A percentile compares a stretch with the other conserved stretches of the same genome.
These are phyloP conservation scores for Capitulum mitella DNA, from an alignment of 2,888 invertebrate genomes.

Conservation along the genomic window DNA sequence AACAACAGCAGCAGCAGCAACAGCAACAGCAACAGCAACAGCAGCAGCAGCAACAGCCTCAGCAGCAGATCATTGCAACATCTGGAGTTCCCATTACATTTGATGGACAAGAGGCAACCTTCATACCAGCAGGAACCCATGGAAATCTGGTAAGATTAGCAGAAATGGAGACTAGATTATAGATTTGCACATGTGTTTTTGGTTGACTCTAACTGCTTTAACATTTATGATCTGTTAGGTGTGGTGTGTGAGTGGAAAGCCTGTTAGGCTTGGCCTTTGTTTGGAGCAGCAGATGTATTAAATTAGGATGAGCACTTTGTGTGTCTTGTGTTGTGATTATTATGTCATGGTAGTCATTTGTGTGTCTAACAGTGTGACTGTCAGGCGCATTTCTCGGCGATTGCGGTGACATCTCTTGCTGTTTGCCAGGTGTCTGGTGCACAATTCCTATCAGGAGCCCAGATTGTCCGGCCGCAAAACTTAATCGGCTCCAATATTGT, in stretches of 20 bases:
- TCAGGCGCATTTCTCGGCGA: too few species aligned
- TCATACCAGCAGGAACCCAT: constrained; percentile 63
- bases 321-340: too few species aligned
- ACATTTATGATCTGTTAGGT: too few species aligned
- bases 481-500: constrained; percentile 55
- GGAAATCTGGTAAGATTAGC: neutral
- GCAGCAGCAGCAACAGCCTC: neutral
- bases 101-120: constrained; percentile 85
- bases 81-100: constrained; percentile 54
- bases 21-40: neutral
- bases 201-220: neutral
- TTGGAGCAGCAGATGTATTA: too few species aligned
- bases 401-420: too few species aligned
- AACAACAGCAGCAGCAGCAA: neutral
- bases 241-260: too few species aligned
- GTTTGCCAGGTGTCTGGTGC: neutral
- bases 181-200: neutral
- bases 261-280: too few species aligned
- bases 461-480: neutral
- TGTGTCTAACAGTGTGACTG: too few species aligned
- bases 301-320: too few species aligned
- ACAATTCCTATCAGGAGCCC: neutral
- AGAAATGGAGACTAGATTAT: neutral
- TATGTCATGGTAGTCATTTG: too few species aligned
- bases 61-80: neutral